Conservation (phyloP, 2,113 vertebrate genomes). For the Rhombomys opimus region DNA sequence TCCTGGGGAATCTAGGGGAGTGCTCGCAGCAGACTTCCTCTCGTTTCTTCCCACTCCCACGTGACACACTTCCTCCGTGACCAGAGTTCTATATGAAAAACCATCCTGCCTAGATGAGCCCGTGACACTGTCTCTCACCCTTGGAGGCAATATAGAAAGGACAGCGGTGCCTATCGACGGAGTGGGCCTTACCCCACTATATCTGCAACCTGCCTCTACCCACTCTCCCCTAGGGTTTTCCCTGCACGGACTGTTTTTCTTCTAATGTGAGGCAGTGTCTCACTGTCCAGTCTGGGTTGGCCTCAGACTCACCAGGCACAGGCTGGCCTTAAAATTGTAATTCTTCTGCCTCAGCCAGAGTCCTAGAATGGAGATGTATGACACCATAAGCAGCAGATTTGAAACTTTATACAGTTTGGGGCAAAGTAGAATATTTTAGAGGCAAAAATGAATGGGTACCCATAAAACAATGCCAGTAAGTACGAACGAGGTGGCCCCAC, state of each 20-base stretch:
- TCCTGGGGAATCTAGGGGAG: slow-evolving; percentile 11
- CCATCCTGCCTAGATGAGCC: neutral
- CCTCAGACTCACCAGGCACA: neutral
- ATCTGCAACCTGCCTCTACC: neutral
- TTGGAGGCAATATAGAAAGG: neutral
- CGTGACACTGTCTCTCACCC: no score
- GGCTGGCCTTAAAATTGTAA: neutral
- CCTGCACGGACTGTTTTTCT: neutral
- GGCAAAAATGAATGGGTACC: slow-evolving; percentile 7
- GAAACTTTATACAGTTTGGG: neutral
- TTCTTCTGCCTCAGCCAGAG: neutral
- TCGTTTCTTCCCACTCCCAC: slow-evolving; percentile 20
- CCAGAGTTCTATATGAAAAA: slow-evolving; percentile 13
- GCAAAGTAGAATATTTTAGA: slow-evolving; percentile 27
- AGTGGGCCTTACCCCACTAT: neutral
- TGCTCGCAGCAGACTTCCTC: neutral
- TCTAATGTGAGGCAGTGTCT: neutral
- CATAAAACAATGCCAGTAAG: slow-evolving; percentile 2
- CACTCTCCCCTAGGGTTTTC: neutral
- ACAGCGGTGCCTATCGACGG: no score
- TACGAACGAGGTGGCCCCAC: neutral
- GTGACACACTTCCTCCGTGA: neutral
- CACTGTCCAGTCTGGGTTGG: neutral
- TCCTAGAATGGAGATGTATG: neutral
- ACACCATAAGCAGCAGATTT: neutral